Conservation (phyloP, 2,113 vertebrate genomes). For the Odocoileus virginianus region DNA sequence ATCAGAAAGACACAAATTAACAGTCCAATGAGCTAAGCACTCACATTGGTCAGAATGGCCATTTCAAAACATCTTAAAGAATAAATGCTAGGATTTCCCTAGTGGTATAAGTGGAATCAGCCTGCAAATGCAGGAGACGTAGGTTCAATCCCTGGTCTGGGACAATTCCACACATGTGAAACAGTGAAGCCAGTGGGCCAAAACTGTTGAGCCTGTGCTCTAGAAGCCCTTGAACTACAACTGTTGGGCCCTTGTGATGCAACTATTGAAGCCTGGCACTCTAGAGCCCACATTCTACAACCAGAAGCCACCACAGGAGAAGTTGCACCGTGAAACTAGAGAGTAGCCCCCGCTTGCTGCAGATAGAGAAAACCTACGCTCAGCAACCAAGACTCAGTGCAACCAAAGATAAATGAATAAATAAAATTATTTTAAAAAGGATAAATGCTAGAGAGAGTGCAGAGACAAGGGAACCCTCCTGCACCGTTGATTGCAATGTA, state of each 20-base stretch:
- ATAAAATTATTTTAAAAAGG: background rate
- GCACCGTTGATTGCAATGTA: background rate
- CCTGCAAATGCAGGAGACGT: background rate
- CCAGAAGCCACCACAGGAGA: background rate
- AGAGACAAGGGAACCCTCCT: background rate
- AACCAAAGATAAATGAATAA: background rate
- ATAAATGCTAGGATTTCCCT: no score
- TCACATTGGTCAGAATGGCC: background rate
- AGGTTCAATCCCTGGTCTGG: background rate
- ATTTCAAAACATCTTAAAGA: no score
- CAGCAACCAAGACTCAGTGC: background rate
- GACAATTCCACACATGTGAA: background rate
- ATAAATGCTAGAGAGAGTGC: background rate
- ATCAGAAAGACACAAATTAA: background rate
- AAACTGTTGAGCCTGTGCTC: background rate
- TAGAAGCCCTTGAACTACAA: background rate
- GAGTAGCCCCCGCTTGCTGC: background rate
- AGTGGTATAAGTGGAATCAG: no score
- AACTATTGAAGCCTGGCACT: background rate
- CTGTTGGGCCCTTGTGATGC: rapidly evolving
- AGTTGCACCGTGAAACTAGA: background rate
- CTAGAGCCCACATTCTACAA: background rate
- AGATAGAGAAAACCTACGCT: background rate
- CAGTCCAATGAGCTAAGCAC: background rate
- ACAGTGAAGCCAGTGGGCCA: background rate